Evolutionary conservation across 2,888 invertebrate genomes (phyloP), one percentile per base, ranked within the genome.

Genomic region (Dolichomitus sp.): DNA sequence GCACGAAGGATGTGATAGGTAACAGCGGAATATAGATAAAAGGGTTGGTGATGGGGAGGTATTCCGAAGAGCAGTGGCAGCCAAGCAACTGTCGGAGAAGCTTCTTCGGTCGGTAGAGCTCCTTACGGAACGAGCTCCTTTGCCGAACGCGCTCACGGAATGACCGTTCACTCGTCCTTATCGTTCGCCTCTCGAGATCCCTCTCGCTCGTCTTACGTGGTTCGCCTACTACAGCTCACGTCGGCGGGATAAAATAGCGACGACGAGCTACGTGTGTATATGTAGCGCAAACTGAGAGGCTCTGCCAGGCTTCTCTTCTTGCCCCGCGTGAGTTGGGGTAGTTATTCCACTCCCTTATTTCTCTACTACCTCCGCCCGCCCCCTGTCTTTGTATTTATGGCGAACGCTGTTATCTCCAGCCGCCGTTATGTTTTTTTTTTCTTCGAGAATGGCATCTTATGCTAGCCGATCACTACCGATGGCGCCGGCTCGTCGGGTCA

Each of bases 81-180:
- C 17, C 37, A 17, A 17, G 3, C 40, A n/a, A 57, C 40, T 17
- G 70, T 27, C 54, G 70, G 42, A 40, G 23, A 57, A 42, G 54
- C 40, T 59, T 54, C 27, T 27, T 42, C 54, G 57, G 9, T 42
- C 54, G 54, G 12, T 70, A 54, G 9, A n/a, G n/a, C n/a, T n/a
- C n/a, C 27, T 54, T 33, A 42, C 40, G 37, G 48, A 80, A 69
- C 75, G 73, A 80, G 17, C 48, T 70, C 63, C 50, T 63, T 57
- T 57, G 54, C 52, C 37, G 40, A 54, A 27, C 70, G 70, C 61
- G 19, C 54, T 54, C 73, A 66, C 40, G 59, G 19, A 85, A 81
- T 85, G 83, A 83, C 81, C 79, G 50, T 81, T 79, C 66, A 42
- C 68, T 74, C 77, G 80, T 66, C 50, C 81, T 81, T 84, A 85